A percentile compares a stretch with the other conserved stretches of the same genome.
Conservation (phyloP, 2,113 vertebrate species). For the Cygnus buccinator region DNA sequence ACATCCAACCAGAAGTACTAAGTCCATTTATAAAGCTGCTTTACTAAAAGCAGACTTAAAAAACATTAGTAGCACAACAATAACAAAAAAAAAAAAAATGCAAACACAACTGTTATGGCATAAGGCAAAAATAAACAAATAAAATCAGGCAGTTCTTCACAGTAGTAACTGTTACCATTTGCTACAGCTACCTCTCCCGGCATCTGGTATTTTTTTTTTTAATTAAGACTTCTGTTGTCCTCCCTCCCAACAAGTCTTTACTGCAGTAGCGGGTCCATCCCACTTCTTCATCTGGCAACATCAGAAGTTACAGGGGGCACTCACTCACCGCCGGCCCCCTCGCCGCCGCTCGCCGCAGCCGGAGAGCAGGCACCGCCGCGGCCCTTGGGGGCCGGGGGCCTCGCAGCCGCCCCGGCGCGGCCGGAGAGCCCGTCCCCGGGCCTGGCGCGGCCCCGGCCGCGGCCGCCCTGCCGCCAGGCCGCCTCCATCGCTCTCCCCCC, state of each 20-base stretch:
- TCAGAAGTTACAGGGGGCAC: background rate
- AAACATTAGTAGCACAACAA: accelerated
- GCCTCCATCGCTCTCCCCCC: slow-evolving; percentile 80
- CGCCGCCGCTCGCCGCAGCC: background rate
- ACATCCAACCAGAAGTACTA: background rate
- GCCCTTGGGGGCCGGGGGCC: background rate
- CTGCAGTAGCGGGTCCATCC: background rate
- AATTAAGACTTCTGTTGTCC: background rate
- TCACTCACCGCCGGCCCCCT: slow-evolving; percentile 40
- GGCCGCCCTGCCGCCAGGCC: slow-evolving; percentile 86
- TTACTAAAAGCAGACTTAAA: background rate
- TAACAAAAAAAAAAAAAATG: background rate
- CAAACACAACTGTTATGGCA: background rate
- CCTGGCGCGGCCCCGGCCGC: slow-evolving; percentile 82
- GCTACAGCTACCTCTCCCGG: background rate
- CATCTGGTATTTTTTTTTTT: background rate
- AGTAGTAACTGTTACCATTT: background rate
- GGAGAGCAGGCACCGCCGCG: background rate
- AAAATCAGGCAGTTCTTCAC: accelerated
- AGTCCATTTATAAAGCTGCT: background rate
- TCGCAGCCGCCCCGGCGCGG: background rate
- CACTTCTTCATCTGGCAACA: background rate
- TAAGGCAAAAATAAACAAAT: background rate
- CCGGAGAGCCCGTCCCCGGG: slow-evolving; percentile 44
- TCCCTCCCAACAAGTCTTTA: background rate